Conservation (phyloP, 2,888 invertebrate genomes). For the Cylloceria caligata region DNA sequence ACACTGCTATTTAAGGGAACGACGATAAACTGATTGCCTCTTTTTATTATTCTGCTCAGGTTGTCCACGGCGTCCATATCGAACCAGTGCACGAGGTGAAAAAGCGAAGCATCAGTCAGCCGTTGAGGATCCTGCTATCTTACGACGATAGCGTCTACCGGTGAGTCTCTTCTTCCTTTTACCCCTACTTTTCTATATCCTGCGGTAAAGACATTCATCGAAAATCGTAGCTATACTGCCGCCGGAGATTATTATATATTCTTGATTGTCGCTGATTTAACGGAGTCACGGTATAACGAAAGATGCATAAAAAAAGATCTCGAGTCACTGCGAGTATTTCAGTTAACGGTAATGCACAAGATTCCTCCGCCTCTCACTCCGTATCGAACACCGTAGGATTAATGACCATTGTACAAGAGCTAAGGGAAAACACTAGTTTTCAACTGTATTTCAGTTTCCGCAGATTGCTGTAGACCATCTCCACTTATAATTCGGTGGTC, state of each 20-base stretch:
- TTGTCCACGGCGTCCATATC: slow-evolving; percentile 92
- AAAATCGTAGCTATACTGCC: background rate
- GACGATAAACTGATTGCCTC: slow-evolving; percentile 10
- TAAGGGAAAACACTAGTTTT: background rate
- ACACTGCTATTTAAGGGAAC: slow-evolving; percentile 4
- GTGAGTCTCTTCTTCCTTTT: slow-evolving; percentile 85
- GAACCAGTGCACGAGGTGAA: slow-evolving; percentile 92
- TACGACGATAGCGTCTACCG: slow-evolving; percentile 96
- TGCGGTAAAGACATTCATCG: slow-evolving; percentile 24
- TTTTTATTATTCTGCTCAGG: slow-evolving; percentile 85
- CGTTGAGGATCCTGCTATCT: slow-evolving; percentile 92
- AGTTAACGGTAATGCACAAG: slow-evolving; percentile 14
- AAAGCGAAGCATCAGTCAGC: slow-evolving; percentile 93
- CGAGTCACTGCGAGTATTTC: slow-evolving; percentile 36
- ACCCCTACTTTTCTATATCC: slow-evolving; percentile 15
- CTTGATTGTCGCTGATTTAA: slow-evolving; percentile 39
- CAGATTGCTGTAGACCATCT: no score
- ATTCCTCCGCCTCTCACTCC: background rate
- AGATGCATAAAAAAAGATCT: slow-evolving; percentile 38
- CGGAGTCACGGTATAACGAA: slow-evolving; percentile 25
- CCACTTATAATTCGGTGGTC: no score
- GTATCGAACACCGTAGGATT: background rate
- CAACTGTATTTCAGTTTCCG: background rate
- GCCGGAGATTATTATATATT: slow-evolving; percentile 18
- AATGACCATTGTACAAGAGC: slow-evolving; percentile 33